Percentiles rank a stretch among this genome's conserved stretches.
phyloP scores from a whole-genome alignment of 2,113 vertebrate genomes.

The Mormyrus lacerda region DNA sequence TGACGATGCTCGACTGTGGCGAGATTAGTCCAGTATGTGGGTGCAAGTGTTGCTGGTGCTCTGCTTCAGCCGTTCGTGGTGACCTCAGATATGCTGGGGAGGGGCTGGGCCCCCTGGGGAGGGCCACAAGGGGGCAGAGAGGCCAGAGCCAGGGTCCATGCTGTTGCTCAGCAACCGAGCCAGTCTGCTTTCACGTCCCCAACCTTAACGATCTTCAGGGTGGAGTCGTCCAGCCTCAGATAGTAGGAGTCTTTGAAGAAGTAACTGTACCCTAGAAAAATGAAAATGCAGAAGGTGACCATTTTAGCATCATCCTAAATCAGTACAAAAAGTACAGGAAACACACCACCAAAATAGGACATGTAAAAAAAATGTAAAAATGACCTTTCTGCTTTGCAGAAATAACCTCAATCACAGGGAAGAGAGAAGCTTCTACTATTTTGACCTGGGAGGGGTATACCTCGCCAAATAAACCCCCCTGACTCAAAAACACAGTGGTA shows the following conservation, averaged over 20 bases:
- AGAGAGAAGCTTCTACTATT: background rate
- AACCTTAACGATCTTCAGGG: constrained; percentile 89
- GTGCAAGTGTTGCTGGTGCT: constrained; percentile 55
- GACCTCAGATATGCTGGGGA: constrained; percentile 46
- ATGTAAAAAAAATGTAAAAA: background rate
- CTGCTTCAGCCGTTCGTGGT: constrained; percentile 53
- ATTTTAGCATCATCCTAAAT: background rate
- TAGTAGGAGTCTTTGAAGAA: constrained; percentile 94
- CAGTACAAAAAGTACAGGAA: background rate
- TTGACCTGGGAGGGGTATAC: background rate
- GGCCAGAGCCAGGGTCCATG: constrained; percentile 26
- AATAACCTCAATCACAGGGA: background rate
- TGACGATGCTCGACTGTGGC: constrained; percentile 44
- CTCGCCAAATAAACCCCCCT: background rate
- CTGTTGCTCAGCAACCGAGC: constrained; percentile 79
- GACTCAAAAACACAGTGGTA: background rate
- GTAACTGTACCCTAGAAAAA: constrained; percentile 79
- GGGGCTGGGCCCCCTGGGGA: background rate
- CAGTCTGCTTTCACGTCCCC: constrained; percentile 91
- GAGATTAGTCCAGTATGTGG: constrained; percentile 37
- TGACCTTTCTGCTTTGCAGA: background rate
- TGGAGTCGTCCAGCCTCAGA: constrained; percentile 88
- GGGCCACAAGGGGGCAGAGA: constrained; percentile 10
- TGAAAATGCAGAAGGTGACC: constrained; percentile 13
- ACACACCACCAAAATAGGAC: background rate